These are phyloP conservation scores for Papilio polyxenes DNA, from an alignment of 1,140 invertebrate species.

Conservation along the genomic window DNA sequence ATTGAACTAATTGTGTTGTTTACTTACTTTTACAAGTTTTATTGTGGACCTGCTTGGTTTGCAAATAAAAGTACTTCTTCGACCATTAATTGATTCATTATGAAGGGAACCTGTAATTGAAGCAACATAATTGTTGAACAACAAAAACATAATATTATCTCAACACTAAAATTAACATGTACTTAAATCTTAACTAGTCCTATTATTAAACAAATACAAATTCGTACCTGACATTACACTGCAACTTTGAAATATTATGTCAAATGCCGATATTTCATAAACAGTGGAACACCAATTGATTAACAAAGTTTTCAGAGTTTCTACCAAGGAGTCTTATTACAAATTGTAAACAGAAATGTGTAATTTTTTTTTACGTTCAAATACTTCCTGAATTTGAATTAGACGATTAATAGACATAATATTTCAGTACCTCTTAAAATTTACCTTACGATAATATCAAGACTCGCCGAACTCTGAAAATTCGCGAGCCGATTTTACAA, in stretches of 20 bases:
- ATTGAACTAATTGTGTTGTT: background rate
- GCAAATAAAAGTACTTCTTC: constrained; percentile 69
- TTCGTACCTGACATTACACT: constrained; percentile 77
- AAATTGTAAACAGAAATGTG: background rate
- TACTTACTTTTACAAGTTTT: constrained; percentile 65
- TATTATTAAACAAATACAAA: constrained; percentile 47
- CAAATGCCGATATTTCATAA: constrained; percentile 53
- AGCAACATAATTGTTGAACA: constrained; percentile 43
- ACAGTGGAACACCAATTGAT: background rate
- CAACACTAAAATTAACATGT: constrained; percentile 39
- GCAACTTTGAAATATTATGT: constrained; percentile 73
- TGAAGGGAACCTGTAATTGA: constrained; percentile 63
- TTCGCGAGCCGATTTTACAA: no score
- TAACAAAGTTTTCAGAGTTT: background rate
- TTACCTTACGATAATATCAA: no score
- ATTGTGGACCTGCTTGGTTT: constrained; percentile 68
- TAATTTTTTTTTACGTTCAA: no score
- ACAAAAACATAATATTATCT: constrained; percentile 36
- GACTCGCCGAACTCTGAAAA: no score
- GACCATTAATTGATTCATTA: constrained; percentile 72
- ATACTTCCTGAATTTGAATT: no score
- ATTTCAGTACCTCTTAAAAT: no score
- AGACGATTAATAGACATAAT: no score
- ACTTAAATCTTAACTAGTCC: constrained; percentile 38
- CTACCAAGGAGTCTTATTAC: background rate